Evolutionary conservation across 1,140 invertebrate genomes (phyloP), one percentile per base, ranked within the genome.

Genomic region (Brachionus manjavacas): DNA sequence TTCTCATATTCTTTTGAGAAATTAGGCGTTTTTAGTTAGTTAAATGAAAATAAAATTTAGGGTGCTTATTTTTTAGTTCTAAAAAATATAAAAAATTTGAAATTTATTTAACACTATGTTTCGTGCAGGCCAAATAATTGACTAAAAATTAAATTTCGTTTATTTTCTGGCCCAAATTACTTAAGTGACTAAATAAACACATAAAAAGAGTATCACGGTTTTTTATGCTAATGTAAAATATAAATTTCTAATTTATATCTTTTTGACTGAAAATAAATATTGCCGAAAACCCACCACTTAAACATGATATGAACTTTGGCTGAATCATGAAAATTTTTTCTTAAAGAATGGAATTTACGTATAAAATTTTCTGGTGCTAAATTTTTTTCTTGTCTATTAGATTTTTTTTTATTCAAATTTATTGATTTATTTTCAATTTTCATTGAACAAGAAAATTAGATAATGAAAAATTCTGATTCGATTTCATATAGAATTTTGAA

Each of bases 341-440:
- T 8, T 1, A 60, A 20, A 20, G 20, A 55, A 1, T n/a, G 2
- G 7, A 16, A 60, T 7, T 60, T 60, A 52, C 46, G 46, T 16
- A 35, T 46, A 46, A 4, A 46, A 12, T 14, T 46, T 46, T 46
- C 20, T 3, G 52, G 25, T 60, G n/a, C 3, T 9, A 60, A n/a
- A 60, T 60, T 16, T 60, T 60, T 55, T n/a, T 16, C 52, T 20
- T 20, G 20, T 60, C 20, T 60, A 9, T 16, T 20, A 60, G 9
- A 16, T n/a, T n/a, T 20, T 20, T 20, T 60, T 60, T 52, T 52
- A n/a, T 52, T 60, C 8, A 9, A 60, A 60, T 60, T 60, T 60
- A 60, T 60, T 60, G 52, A 60, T 60, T 60, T 60, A 60, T 60
- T 60, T 60, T 60, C 52, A 60, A 60, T 60, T 60, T 60, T 60